Evolutionary conservation across 2,888 invertebrate species (phyloP), one percentile per base, ranked within the genome.

Genomic region (Luperina nickerlii): DNA sequence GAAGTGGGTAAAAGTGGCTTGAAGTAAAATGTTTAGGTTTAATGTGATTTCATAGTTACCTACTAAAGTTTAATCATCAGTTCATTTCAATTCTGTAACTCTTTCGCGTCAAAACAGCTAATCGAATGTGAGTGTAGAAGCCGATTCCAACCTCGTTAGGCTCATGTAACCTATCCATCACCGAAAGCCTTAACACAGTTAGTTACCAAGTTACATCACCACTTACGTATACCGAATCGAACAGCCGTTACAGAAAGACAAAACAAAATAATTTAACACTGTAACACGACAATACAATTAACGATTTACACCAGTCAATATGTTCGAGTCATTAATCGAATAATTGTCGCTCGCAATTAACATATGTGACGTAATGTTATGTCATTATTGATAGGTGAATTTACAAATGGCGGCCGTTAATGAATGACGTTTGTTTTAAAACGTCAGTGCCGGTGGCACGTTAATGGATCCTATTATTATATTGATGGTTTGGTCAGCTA

Each of bases 341-440:
- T 87, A 86, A 84, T 87, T 91, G 86, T 88, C 82, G 80, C 79
- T 84, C 79, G 86, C 84, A 88, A 91, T 90, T 90, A 90, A 80
- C 85, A 85, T 87, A 82, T 85, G 76, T 48, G 70, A 54, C 51
- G 85, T 80, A 71, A 81, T 82, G 71, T 83, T 81, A 78, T 78
- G 82, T 83, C 83, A 87, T 80, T 87, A 87, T 62, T 79, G 81
- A 87, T 42, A 72, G 81, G 51, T 57, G 78, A 83, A 84, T 74
- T 80, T 82, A 74, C 67, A 68, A 83, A 80, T 76, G 76, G 76
- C 72, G 15, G 76, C 74, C 62, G 57, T 75, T 76, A 79, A 76
- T 84, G 57, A 75, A 69, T 79, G 75, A 68, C 74, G 54, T 66
- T 75, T 79, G 71, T 89, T 82, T 82, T 74, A 71, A 83, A 88